Evolutionary conservation across 2,888 invertebrate genomes (phyloP).

Genomic region (Lamellibrachia satsuma): DNA sequence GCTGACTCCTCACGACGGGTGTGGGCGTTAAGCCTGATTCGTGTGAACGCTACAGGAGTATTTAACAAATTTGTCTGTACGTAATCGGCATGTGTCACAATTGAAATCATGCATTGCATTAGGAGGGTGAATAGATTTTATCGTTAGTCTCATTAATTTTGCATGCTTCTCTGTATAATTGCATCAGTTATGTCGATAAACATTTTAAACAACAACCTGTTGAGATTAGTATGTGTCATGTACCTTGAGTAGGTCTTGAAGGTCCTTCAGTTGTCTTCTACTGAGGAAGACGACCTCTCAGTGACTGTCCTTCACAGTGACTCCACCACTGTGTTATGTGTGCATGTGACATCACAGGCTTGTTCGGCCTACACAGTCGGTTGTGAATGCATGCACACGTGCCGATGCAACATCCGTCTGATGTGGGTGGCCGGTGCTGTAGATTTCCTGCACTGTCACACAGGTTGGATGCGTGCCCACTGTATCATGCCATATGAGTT

Average conservation of each 20-base stretch:
- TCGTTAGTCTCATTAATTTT: background rate
- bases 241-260: background rate
- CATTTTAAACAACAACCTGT: background rate
- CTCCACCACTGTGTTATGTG: background rate
- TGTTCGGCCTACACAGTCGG: background rate
- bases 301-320: background rate
- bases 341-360: background rate
- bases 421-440: background rate
- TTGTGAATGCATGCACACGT: background rate
- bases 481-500: constrained; percentile 9
- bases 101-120: background rate
- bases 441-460: constrained; percentile 17
- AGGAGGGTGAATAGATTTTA: background rate
- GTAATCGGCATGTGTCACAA: background rate
- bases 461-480: constrained; percentile 9
- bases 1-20: background rate
- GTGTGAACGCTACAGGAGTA: background rate
- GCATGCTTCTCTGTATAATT: background rate
- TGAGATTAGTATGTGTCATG: background rate
- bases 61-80: background rate
- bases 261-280: background rate
- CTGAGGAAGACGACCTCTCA: background rate
- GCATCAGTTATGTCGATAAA: background rate
- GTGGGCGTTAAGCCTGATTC: background rate
- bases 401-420: background rate